Percentiles rank a stretch among this genome's conserved stretches.
These are phyloP conservation scores for Apis dorsata DNA, from an alignment of 1,140 invertebrate species.

Conservation along the genomic window DNA sequence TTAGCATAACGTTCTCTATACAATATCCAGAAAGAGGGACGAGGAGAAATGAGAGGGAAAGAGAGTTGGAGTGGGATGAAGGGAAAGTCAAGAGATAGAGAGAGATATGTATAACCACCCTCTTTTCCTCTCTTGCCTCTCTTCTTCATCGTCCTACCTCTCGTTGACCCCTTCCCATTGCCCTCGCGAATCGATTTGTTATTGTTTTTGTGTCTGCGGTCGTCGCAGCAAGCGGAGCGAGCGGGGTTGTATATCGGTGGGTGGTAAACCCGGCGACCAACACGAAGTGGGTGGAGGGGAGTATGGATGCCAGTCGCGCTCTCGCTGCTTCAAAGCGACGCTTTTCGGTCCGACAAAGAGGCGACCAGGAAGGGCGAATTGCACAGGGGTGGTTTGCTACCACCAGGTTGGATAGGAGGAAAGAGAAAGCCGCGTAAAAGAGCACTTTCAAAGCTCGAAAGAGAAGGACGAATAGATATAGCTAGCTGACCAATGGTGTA, in stretches of 20 bases:
- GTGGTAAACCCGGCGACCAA: slow-evolving; percentile 26
- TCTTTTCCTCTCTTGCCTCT: slow-evolving; percentile 43
- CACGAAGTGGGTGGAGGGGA: neutral
- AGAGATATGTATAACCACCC: slow-evolving; percentile 19
- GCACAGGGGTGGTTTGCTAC: slow-evolving; percentile 36
- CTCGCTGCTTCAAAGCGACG: slow-evolving; percentile 53
- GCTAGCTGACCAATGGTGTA: slow-evolving; percentile 55
- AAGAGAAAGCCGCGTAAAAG: slow-evolving; percentile 24
- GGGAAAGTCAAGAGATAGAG: slow-evolving; percentile 35
- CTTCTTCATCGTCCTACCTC: slow-evolving; percentile 60
- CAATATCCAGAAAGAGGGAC: slow-evolving; percentile 69
- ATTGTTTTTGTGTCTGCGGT: slow-evolving; percentile 80
- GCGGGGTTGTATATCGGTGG: slow-evolving; percentile 61
- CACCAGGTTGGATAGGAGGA: slow-evolving; percentile 15
- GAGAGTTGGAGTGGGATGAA: slow-evolving; percentile 26
- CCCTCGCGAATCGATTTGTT: slow-evolving; percentile 79
- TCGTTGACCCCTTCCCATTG: slow-evolving; percentile 75
- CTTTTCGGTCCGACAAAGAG: slow-evolving; percentile 63
- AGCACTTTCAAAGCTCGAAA: slow-evolving; percentile 49
- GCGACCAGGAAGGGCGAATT: slow-evolving; percentile 53
- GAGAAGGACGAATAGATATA: slow-evolving; percentile 50
- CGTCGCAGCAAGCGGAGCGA: slow-evolving; percentile 66
- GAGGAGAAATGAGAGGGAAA: slow-evolving; percentile 12
- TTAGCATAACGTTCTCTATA: slow-evolving; percentile 71
- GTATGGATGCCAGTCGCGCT: slow-evolving; percentile 40